A percentile compares a stretch with the other conserved stretches of the same genome.
These are phyloP conservation scores for Anoplolepis gracilipes DNA, from an alignment of 1,140 invertebrate genomes.

Conservation along the genomic window DNA sequence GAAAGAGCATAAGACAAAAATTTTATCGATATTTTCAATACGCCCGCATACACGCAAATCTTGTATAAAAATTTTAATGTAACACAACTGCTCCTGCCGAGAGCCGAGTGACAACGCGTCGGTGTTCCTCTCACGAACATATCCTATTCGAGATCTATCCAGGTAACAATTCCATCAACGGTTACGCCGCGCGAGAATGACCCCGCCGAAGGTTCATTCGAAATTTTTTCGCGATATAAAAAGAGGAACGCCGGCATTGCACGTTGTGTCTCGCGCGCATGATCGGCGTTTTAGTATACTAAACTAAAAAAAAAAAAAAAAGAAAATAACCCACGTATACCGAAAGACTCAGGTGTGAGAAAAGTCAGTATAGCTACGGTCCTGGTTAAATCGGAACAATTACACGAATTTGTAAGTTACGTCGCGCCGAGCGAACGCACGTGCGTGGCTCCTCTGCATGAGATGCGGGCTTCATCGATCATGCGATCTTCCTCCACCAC, in stretches of 20 bases:
- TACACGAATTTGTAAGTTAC: slow-evolving; percentile 54
- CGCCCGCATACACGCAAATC: slow-evolving; percentile 76
- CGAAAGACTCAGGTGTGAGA: slow-evolving; percentile 85
- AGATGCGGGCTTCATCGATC: slow-evolving; percentile 61
- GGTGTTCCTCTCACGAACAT: slow-evolving; percentile 33
- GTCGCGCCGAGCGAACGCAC: slow-evolving; percentile 38
- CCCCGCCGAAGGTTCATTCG: not conserved
- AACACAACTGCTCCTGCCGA: slow-evolving; percentile 68
- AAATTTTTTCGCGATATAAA: not conserved
- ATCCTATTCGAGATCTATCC: slow-evolving; percentile 6
- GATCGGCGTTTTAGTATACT: slow-evolving; percentile 83
- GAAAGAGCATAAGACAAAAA: slow-evolving; percentile 69
- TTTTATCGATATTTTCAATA: slow-evolving; percentile 81
- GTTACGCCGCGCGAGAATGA: not conserved
- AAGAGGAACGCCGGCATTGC: slow-evolving; percentile 28
- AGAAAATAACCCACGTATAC: slow-evolving; percentile 84
- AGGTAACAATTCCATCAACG: not conserved
- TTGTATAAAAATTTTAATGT: slow-evolving; percentile 80
- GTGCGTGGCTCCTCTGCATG: slow-evolving; percentile 56
- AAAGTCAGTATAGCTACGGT: slow-evolving; percentile 78
- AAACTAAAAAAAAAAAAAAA: slow-evolving; percentile 75
- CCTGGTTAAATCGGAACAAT: slow-evolving; percentile 74
- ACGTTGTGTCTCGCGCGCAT: slow-evolving; percentile 23
- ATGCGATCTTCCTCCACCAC: slow-evolving; percentile 54
- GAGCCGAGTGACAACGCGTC: slow-evolving; percentile 44